Evolutionary conservation across 2,113 vertebrate genomes (phyloP).

Genomic region (Oncorhynchus nerka): DNA sequence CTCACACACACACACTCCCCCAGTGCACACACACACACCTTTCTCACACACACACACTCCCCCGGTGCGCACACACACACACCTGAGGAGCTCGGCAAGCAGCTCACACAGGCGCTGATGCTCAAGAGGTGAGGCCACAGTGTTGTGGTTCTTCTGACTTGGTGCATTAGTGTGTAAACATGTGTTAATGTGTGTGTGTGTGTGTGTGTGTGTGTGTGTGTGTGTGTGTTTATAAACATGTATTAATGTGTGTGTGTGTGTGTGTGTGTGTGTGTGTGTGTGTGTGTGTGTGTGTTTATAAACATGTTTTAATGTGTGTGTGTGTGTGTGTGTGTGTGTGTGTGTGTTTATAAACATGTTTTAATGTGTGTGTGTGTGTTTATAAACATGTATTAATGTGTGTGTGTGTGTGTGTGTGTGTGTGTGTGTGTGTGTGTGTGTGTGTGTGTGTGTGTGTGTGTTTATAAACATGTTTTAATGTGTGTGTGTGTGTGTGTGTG

Average conservation of each 20-base stretch:
- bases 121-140: slow-evolving; percentile 81
- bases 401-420: slow-evolving; percentile 10
- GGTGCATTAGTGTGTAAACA: too few species aligned
- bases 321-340: not conserved
- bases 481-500: slow-evolving; percentile 15
- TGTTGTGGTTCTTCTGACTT: too few species aligned
- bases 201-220: too few species aligned
- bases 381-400: not conserved
- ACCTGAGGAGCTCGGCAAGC: slow-evolving; percentile 65
- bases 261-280: too few species aligned
- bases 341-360: not conserved
- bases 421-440: slow-evolving; percentile 8
- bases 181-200: too few species aligned
- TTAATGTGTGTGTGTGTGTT: too few species aligned
- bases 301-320: not conserved
- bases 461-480: not conserved
- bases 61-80: slow-evolving; percentile 49
- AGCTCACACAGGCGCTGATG: slow-evolving; percentile 82
- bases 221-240: too few species aligned
- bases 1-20: slow-evolving; percentile 80
- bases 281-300: too few species aligned
- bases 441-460: not conserved
- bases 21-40: slow-evolving; percentile 62
- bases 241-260: too few species aligned
- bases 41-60: slow-evolving; percentile 83